Evolutionary conservation across 2,113 vertebrate genomes (phyloP), one percentile per base, ranked within the genome.

Genomic region (Genyomyrus donnyi): DNA sequence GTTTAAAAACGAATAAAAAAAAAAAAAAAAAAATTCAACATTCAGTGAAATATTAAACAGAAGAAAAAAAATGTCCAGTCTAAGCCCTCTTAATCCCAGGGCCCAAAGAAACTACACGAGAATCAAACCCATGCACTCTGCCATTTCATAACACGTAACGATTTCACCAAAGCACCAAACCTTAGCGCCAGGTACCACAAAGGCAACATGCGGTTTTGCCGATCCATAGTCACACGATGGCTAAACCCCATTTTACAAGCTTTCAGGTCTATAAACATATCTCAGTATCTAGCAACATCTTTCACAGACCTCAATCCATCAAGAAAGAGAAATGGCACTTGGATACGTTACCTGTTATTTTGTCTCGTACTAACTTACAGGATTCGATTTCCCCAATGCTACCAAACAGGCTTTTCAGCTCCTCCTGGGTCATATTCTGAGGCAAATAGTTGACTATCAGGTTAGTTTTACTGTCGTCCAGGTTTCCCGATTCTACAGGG

Each of bases 371-470:
- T 77, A 99, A 97, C 94, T 99, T 99, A 95, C 98, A 99, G 94
- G 98, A 99, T 92, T 99, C 98, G 84, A 99, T 99, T 91, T 99
- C 98, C 46, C 98, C 98, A 92, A 98, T 98, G 95, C 98, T 99
- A 42, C 98, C 97, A 92, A 99, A 99, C 35, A 99, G 96, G 93
- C 98, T 99, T 94, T 98, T 99, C 52, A 99, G 95, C 56, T 99
- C 98, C 46, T 99, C 98, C 90, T 99, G 98, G 85, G 98, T 98
- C 98, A 99, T 99, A 93, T 97, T 99, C 95, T 99, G 98, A 90
- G 98, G 98, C 96, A 99, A 97, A 92, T 99, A 99, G 97, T 99
- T 99, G 91, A 99, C 98, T 94, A 99, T 99, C 95, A 99, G 95
- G 95, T 99, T 99, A 90, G 98, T 99, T 96, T 99, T 99, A 96